Percentiles rank a stretch among this genome's conserved stretches.
These are phyloP conservation scores for Rhipidura dahli DNA, from an alignment of 2,113 vertebrate species.

Conservation along the genomic window DNA sequence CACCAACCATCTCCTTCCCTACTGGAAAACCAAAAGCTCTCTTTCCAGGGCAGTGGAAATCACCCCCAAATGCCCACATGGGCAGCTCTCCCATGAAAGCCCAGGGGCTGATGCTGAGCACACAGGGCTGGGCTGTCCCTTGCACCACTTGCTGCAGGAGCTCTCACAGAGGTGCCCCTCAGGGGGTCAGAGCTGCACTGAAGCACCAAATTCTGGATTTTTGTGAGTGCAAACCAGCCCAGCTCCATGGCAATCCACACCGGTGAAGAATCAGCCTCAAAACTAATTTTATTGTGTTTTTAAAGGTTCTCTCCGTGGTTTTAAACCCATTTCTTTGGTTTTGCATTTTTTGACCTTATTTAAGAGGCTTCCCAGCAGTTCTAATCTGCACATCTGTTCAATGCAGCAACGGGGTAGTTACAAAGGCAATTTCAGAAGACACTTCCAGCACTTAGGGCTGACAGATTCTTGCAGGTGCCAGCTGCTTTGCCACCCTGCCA, in stretches of 20 bases:
- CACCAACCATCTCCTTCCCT: neutral
- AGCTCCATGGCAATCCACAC: neutral
- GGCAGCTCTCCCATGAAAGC: neutral
- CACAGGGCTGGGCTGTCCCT: no score
- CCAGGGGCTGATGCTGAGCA: neutral
- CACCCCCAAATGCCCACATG: neutral
- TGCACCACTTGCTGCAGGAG: neutral
- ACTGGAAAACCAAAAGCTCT: neutral
- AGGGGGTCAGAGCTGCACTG: neutral
- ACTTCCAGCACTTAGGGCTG: neutral
- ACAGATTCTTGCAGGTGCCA: slow-evolving; percentile 34
- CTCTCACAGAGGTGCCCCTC: rapidly evolving
- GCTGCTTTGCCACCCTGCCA: slow-evolving; percentile 20
- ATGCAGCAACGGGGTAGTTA: neutral
- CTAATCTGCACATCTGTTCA: neutral
- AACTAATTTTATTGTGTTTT: neutral
- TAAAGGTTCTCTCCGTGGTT: neutral
- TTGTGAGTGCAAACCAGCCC: neutral
- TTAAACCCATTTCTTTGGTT: neutral
- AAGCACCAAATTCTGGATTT: neutral
- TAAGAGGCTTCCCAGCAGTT: neutral
- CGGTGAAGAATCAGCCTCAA: neutral
- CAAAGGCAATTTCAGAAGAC: neutral
- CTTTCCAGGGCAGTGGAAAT: neutral
- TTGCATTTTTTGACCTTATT: neutral